These are phyloP conservation scores for Himantopus leucocephalus DNA, from an alignment of 2,113 vertebrate species.

Conservation along the genomic window DNA sequence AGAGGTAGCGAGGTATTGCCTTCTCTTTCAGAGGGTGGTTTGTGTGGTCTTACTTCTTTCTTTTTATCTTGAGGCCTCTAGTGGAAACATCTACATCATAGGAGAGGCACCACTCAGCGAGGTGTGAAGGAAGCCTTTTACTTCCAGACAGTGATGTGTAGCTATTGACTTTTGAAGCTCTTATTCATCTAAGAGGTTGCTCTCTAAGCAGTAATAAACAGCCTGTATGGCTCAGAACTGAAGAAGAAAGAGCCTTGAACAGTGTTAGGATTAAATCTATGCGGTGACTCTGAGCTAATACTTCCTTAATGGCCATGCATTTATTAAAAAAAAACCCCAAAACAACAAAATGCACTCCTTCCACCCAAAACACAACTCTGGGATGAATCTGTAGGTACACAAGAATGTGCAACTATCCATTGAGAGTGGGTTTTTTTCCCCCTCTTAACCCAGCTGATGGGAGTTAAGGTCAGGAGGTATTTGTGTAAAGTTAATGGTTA, in stretches of 20 bases:
- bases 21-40: background rate
- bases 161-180: background rate
- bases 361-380: background rate
- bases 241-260: background rate
- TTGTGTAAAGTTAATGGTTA: background rate
- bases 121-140: background rate
- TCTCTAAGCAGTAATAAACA: background rate
- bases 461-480: background rate
- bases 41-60: background rate
- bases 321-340: background rate
- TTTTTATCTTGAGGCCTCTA: background rate
- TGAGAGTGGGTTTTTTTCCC: fast-evolving
- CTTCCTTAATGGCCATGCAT: background rate
- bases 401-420: background rate
- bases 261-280: background rate
- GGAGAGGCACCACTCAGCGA: background rate
- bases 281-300: background rate
- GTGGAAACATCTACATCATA: background rate
- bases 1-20: background rate
- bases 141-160: background rate
- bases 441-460: background rate
- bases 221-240: background rate
- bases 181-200: background rate
- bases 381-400: background rate
- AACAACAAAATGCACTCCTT: background rate